Evolutionary conservation across 2,888 invertebrate genomes (phyloP), one percentile per base, ranked within the genome.

Genomic region (Pinctada fucata): DNA sequence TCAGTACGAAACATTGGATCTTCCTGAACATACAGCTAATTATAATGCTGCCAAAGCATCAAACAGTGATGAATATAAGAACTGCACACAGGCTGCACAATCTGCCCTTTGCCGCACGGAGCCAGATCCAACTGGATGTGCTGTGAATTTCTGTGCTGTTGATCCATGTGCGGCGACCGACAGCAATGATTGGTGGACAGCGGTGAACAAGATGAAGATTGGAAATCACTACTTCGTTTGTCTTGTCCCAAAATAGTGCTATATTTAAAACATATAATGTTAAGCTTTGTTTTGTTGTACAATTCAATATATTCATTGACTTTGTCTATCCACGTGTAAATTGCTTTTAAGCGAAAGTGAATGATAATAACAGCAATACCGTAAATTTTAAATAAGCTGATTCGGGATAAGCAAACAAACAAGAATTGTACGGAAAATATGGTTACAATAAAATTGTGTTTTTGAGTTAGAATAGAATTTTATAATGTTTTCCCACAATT

Each of bases 211-310:
- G 67, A 70, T 3, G 31, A 65, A 79, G 65, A 75, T 80, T 63
- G 83, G 80, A 45, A 75, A 65, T 45, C 79, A 79, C 45, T 79
- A 69, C 58, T 83, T 82, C 70, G 81, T 76, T n/a, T 78, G 82
- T 67, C 31, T 31, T 4, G 69, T 69, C 16, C 50, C n/a, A 31
- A 31, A 31, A 31, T 31, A 31, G 31, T 31, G 31, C 31, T 31
- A 31, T 31, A 31, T 31, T 31, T 31, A 31, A 31, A 31, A 31
- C 31, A 31, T 31, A 31, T 31, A 31, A 31, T 31, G 31, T 31
- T 31, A 31, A 31, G 31, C 31, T 31, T 31, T 31, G 31, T 31
- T 31, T 31, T 31, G 31, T 31, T 31, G 31, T 31, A 31, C 31
- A 31, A 31, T 31, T 31, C 31, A 31, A 31, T 31, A 31, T 31